These are phyloP conservation scores for Alcedo quadribrachys DNA, from an alignment of 2,797 vertebrate species.

Conservation along the genomic window DNA sequence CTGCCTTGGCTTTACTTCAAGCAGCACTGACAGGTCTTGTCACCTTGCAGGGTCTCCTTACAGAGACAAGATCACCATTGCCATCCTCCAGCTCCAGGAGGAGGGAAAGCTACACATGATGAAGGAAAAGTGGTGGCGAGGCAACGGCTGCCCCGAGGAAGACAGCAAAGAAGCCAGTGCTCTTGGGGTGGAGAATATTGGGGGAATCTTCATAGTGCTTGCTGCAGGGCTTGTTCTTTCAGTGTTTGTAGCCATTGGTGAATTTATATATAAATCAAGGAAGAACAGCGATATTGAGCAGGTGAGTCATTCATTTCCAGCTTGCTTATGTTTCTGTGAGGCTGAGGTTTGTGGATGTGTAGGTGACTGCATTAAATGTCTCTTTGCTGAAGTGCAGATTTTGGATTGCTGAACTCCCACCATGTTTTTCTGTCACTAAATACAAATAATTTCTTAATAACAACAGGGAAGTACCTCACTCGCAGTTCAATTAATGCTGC, in stretches of 20 bases:
- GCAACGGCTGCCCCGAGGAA: constrained; percentile 96
- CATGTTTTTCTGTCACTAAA: background rate
- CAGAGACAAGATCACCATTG: constrained; percentile 96
- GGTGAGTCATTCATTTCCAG: constrained; percentile 79
- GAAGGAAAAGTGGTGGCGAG: constrained; percentile 99
- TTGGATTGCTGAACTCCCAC: background rate
- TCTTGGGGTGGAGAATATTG: constrained; percentile 96
- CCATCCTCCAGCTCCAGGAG: constrained; percentile 97
- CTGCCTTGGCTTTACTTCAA: background rate
- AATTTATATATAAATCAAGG: constrained; percentile 96
- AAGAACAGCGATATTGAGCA: constrained; percentile 93
- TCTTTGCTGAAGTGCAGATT: background rate
- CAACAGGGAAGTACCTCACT: background rate
- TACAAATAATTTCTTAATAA: constrained; percentile 41
- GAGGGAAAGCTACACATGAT: constrained; percentile 98
- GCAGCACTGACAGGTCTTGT: background rate
- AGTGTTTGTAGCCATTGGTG: constrained; percentile 96
- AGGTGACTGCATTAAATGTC: background rate
- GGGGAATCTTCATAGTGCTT: constrained; percentile 98
- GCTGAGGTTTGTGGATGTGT: background rate
- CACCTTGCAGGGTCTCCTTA: constrained; percentile 91
- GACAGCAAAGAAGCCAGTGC: constrained; percentile 97
- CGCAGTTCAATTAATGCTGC: constrained; percentile 28
- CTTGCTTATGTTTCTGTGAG: background rate
- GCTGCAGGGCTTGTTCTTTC: constrained; percentile 96